Percentiles rank a stretch among this genome's conserved stretches.
Conservation (phyloP, 2,888 invertebrate species). For the Mesorhabditis spiculigera region DNA sequence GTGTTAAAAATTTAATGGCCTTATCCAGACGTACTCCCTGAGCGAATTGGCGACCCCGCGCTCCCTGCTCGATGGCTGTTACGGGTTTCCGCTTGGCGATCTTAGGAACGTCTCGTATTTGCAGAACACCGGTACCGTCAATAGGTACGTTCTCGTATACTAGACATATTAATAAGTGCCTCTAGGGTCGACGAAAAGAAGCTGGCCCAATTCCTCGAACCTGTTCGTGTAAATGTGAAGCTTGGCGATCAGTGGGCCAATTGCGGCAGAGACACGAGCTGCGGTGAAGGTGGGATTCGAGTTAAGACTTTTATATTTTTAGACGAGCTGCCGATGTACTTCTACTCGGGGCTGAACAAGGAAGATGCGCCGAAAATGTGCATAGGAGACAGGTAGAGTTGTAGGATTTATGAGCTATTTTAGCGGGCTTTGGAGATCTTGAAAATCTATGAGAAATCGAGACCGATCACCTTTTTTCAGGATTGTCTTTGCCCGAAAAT, state of each 20-base stretch:
- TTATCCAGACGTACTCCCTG: not conserved
- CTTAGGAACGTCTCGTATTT: constrained; percentile 18
- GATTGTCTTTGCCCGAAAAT: constrained; percentile 52
- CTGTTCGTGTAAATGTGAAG: constrained; percentile 15
- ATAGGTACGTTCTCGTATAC: constrained; percentile 12
- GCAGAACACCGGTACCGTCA: constrained; percentile 6
- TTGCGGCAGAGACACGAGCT: constrained; percentile 28
- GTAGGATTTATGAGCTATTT: no score
- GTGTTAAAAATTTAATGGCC: not conserved
- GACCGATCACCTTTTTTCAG: constrained; percentile 43
- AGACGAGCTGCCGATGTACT: constrained; percentile 29
- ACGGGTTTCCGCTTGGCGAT: constrained; percentile 36
- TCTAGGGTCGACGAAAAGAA: constrained; percentile 31
- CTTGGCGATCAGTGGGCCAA: constrained; percentile 27
- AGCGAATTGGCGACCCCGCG: not conserved
- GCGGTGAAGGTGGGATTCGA: constrained; percentile 19
- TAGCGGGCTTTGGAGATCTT: not conserved
- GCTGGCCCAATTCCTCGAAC: constrained; percentile 27
- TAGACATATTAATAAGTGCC: constrained; percentile 11
- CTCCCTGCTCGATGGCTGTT: constrained; percentile 27
- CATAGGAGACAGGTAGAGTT: constrained; percentile 61
- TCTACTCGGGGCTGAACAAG: constrained; percentile 61
- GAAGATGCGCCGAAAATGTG: constrained; percentile 64
- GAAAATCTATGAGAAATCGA: not conserved
- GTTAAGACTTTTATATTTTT: not conserved